Conservation (phyloP, 2,113 vertebrate species). For the Strix uralensis region DNA sequence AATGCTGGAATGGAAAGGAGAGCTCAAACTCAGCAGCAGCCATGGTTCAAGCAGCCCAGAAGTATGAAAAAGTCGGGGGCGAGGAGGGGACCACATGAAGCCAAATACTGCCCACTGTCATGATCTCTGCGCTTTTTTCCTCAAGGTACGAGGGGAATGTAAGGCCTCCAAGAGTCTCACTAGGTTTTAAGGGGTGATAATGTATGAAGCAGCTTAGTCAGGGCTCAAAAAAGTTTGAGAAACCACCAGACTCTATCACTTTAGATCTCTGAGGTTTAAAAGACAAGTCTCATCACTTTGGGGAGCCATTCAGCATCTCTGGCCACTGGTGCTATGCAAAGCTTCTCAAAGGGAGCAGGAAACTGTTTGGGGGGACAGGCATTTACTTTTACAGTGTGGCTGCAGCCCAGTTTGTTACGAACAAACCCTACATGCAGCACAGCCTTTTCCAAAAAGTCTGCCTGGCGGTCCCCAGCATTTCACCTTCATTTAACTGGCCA, state of each 20-base stretch:
- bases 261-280: not conserved
- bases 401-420: not conserved
- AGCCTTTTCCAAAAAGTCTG: not conserved
- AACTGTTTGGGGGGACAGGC: rapidly evolving
- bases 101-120: not conserved
- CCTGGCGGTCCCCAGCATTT: not conserved
- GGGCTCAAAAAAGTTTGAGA: not conserved
- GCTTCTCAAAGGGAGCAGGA: not conserved
- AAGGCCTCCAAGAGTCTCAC: not conserved
- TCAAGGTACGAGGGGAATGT: not conserved
- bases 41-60: not conserved
- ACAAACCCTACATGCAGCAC: not conserved
- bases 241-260: not conserved
- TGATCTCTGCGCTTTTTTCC: not conserved
- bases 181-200: not conserved
- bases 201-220: not conserved
- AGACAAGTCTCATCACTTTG: not conserved
- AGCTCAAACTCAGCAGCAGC: not conserved
- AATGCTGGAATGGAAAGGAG: rapidly evolving
- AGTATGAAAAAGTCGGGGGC: not conserved
- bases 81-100: not conserved
- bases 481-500: not conserved
- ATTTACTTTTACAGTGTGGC: not conserved
- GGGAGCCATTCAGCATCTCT: not conserved
- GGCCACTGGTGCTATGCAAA: not conserved